Conservation (phyloP, 2,888 invertebrate genomes). For the Altica lythri region DNA sequence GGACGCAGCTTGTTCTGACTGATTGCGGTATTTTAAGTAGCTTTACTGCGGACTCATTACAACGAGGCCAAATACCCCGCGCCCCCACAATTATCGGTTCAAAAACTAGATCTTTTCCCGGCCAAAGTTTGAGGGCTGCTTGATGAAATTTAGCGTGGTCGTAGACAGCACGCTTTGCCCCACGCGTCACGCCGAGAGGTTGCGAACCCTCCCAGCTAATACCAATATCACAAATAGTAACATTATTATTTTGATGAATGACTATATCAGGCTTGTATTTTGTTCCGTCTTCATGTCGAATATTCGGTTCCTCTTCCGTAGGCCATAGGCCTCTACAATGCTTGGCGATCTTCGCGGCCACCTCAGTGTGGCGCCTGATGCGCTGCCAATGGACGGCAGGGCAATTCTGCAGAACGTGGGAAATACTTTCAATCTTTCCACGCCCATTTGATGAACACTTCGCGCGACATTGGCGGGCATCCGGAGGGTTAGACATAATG, state of each 20-base stretch:
- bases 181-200: neutral
- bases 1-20: too few species aligned
- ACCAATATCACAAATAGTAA: neutral
- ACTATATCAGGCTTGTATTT: slow-evolving; percentile 35
- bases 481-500: slow-evolving; percentile 13
- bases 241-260: neutral
- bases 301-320: slow-evolving; percentile 36
- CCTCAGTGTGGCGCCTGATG: slow-evolving; percentile 33
- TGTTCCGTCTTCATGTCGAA: slow-evolving; percentile 32
- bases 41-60: too few species aligned
- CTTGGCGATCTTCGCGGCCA: slow-evolving; percentile 25
- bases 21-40: too few species aligned
- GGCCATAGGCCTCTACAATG: slow-evolving; percentile 18
- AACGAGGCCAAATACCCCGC: too few species aligned
- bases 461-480: slow-evolving; percentile 15
- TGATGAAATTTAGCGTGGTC: slow-evolving; percentile 31
- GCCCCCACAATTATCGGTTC: too few species aligned
- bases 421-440: neutral
- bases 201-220: slow-evolving; percentile 20
- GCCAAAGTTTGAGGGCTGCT: slow-evolving; percentile 30
- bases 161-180: slow-evolving; percentile 25
- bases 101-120: too few species aligned
- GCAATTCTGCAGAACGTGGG: too few species aligned
- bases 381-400: too few species aligned
- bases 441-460: too few species aligned